phyloP scores from a whole-genome alignment of 2,113 vertebrate genomes.

The Peucedramus taeniatus region DNA sequence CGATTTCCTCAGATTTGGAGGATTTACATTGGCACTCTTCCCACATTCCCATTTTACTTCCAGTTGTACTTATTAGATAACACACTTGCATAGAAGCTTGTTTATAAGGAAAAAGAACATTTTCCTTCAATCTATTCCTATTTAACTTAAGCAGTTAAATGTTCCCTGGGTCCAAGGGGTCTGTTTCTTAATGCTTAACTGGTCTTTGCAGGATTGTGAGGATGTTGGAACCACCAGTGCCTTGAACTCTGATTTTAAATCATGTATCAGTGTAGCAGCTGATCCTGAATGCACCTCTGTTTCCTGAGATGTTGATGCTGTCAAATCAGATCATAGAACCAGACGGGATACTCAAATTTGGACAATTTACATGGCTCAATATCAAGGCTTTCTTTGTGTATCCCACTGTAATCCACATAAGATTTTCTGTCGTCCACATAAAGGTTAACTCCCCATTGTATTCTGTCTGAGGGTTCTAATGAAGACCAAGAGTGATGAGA shows the following conservation, averaged over 20 bases:
- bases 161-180: neutral
- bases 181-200: neutral
- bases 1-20: neutral
- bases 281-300: neutral
- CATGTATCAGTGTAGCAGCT: fast-evolving
- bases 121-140: neutral
- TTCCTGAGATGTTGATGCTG: neutral
- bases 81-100: neutral
- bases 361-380: neutral
- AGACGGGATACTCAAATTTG: neutral
- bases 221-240: neutral
- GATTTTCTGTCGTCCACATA: neutral
- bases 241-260: neutral
- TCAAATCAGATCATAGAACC: neutral
- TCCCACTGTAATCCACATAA: neutral
- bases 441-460: neutral
- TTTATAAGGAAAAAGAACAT: neutral
- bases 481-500: neutral
- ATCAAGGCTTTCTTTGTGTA: neutral
- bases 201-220: neutral
- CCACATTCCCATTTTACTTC: constrained; percentile 1
- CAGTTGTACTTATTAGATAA: constrained; percentile 11
- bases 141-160: neutral
- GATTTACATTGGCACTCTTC: constrained; percentile 8
- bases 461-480: neutral